Evolutionary conservation across 2,797 vertebrate species (phyloP), one percentile per base, ranked within the genome.

Genomic region (Acridotheres tristis): DNA sequence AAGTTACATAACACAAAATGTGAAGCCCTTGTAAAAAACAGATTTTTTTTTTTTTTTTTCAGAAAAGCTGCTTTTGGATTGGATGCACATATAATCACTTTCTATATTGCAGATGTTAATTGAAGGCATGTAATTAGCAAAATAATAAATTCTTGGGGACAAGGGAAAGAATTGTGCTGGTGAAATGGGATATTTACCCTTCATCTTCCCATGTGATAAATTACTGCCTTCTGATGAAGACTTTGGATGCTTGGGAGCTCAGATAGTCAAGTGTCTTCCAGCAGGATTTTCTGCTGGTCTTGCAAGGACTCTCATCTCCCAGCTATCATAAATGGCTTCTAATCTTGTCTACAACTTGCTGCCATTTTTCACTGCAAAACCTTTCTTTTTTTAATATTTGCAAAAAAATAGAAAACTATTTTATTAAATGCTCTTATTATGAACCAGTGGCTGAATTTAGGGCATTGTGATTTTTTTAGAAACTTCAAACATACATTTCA

Each of bases 51-150:
- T 47, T 40, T 40, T 59, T 42, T 29, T 7, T 45, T 63, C 17
- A 43, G 51, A 88, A 69, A 86, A 89, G 16, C 10, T 69, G 84
- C 50, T 63, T 68, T 71, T 81, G 22, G 27, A 62, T 57, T 71
- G 26, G 34, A 38, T 87, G 47, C 51, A 93, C 27, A 76, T 40
- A 79, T 61, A 92, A 95, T 93, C 82, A 96, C 51, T 92, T 96
- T 85, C 34, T 90, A 87, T 85, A 79, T 69, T 94, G 90, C 95
- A 95, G 90, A 92, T 92, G 32, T 86, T 81, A 92, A 85, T 88
- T 95, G 89, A 66, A 90, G 66, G 59, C 67, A 78, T 53, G 22
- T 18, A 54, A 51, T 80, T 67, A 83, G 20, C 5, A 32, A 90
- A 80, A 30, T 2, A 68, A 96, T 85, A 91, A 76, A 95, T 61